phyloP scores from a whole-genome alignment of 2,888 invertebrate species.

The Silvanus unidentatus region DNA sequence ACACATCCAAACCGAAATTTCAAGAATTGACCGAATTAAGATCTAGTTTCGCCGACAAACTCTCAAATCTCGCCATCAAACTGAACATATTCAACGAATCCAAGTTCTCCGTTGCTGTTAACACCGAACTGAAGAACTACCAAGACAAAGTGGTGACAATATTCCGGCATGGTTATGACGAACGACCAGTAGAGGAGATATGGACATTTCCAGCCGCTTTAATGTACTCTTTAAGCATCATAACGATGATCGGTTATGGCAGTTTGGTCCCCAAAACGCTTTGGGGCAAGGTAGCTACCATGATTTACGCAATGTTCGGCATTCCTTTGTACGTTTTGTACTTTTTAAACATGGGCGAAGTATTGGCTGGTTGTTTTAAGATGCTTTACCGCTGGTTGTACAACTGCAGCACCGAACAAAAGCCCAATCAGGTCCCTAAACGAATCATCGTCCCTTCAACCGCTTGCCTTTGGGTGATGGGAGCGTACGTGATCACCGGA shows the following conservation, averaged over 20 bases:
- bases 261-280: conserved; percentile 77
- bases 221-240: conserved; percentile 83
- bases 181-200: conserved; percentile 59
- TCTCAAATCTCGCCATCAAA: conserved; percentile 61
- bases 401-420: conserved; percentile 58
- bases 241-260: conserved; percentile 90
- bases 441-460: conserved; percentile 82
- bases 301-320: conserved; percentile 81
- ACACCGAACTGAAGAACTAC: conserved; percentile 58
- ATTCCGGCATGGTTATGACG: conserved; percentile 64
- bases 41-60: conserved; percentile 53
- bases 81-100: conserved; percentile 65
- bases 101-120: conserved; percentile 56
- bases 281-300: conserved; percentile 78
- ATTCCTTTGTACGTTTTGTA: conserved; percentile 83
- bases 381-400: conserved; percentile 73
- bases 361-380: conserved; percentile 74
- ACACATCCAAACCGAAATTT: conserved; percentile 18
- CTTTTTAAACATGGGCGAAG: conserved; percentile 85
- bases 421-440: conserved; percentile 53
- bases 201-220: conserved; percentile 86
- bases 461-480: conserved; percentile 84
- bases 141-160: conserved; percentile 62
- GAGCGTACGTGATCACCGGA: conserved; percentile 74
- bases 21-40: conserved; percentile 40